Base-by-base conservation (phyloP, 2,113 vertebrate genomes). In the Calidris pygmaea region DNA sequence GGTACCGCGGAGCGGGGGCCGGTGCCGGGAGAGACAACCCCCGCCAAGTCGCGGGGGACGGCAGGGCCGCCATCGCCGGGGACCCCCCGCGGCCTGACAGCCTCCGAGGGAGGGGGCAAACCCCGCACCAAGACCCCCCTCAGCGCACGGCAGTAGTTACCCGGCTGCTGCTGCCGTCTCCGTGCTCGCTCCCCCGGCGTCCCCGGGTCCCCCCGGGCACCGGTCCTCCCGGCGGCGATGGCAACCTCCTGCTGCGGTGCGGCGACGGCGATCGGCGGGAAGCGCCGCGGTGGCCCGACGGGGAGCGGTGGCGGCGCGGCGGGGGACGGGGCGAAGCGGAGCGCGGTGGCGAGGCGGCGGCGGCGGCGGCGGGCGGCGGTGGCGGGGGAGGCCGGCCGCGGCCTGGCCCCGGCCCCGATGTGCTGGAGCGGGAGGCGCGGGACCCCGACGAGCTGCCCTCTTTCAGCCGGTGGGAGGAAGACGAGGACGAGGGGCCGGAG, bases 291-390 rank as follows among this genome's bases (percentile, higher is more conserved):
- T 94, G 93, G 72, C 97, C 97, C 24, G 97, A 97, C 32, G 97
- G 97, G 66, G 97, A 98, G 79, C 96, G 97, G 91, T 97, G 97
- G 60, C 98, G 97, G 81, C 96, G 86, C 60, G 95, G 90, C 53
- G 85, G 93, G 15, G 97, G 94, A 67, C 97, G 97, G 48, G 95
- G 93, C 55, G 96, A 95, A 60, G 89, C 74, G 73, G 81, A 88
- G 95, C 84, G 75, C 70, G 59, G 93, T 41, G 81, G 85, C 3
- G 71, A 88, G 23, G 79, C 22, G 71, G 90, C 93, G n/a, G n/a
- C n/a, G n/a, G n/a, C n/a, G n/a, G n/a, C n/a, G n/a, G n/a, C n/a
- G n/a, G n/a, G n/a, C n/a, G n/a, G n/a, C n/a, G n/a, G n/a, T n/a
- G n/a, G n/a, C n/a, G n/a, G n/a, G n/a, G n/a, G n/a, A n/a, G n/a